Evolutionary conservation across 2,797 vertebrate species (phyloP), one percentile per base, ranked within the genome.

Genomic region (Erethizon dorsatum): DNA sequence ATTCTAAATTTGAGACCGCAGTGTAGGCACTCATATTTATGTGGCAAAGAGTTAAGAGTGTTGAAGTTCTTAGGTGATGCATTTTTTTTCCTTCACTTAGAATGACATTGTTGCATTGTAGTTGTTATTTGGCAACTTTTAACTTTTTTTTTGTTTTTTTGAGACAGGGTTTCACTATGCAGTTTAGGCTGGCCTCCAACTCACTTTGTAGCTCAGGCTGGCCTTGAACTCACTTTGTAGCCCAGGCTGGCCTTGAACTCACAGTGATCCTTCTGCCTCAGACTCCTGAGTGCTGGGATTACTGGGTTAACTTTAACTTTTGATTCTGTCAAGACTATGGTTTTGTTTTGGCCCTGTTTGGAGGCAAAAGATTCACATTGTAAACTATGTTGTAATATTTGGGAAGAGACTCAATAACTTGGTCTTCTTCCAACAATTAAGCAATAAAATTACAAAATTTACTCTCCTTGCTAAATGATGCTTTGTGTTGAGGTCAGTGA

Each of bases 81-180:
- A 50, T 85, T 67, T 84, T 92, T 92, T 86, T 65, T 83, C 69
- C 10, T 77, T 24, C 22, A 82, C 5, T 77, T 67, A 77, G 31
- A 90, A 54, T 87, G 14, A 50, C 33, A 57, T 93, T 47, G 15
- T 50, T 77, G 12, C 45, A 50, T 77, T 77, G 13, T 22, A 69
- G 45, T 87, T 93, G 87, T 93, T 95, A 69, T 61, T 93, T 90
- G 31, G 26, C 77, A 52, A 13, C 28, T 95, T 82, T 69, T 52
- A 52, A 52, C 52, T 52, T 52, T 52, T 52, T 52, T 52, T 52
- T 52, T 52, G 52, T 52, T 9, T 52, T 52, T 52, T 12, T 52
- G 52, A 52, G 52, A 52, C 52, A 52, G 52, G 52, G 52, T 52
- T 12, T 52, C 52, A 52, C 52, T 52, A 12, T 52, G 52, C 10